These are phyloP conservation scores for Columbina picui DNA, from an alignment of 2,113 vertebrate species.

Conservation along the genomic window DNA sequence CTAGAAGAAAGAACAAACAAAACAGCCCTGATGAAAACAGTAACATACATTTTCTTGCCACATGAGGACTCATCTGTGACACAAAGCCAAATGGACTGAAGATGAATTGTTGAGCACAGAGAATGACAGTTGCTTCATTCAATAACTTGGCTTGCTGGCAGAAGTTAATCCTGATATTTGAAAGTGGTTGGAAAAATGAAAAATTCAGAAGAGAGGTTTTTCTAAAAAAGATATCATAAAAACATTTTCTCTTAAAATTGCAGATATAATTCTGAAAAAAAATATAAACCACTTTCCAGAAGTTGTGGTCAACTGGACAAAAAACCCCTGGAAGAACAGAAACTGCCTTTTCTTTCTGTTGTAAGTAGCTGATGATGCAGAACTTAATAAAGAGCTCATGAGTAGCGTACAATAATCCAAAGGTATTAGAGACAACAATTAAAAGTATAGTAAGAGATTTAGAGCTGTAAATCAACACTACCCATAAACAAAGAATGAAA, in stretches of 20 bases:
- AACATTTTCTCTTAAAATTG: neutral
- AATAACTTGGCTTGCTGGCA: neutral
- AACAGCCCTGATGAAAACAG: neutral
- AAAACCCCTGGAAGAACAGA: neutral
- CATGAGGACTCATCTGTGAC: neutral
- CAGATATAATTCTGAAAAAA: neutral
- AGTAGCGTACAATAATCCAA: neutral
- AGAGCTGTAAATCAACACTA: neutral
- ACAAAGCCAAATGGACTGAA: neutral
- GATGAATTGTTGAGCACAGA: neutral
- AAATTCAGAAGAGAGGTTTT: neutral
- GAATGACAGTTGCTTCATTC: neutral
- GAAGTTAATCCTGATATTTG: neutral
- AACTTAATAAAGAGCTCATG: neutral
- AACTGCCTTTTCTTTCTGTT: rapidly evolving
- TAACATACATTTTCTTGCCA: neutral
- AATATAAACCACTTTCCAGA: neutral
- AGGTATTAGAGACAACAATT: neutral
- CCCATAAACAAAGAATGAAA: neutral
- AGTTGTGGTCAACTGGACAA: neutral
- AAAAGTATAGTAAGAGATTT: neutral
- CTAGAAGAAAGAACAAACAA: neutral
- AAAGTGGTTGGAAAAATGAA: neutral
- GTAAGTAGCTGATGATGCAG: neutral
- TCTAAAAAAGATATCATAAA: neutral